Base-by-base conservation (phyloP, 2,888 invertebrate genomes). In the Drosophila atroscutellata region DNA sequence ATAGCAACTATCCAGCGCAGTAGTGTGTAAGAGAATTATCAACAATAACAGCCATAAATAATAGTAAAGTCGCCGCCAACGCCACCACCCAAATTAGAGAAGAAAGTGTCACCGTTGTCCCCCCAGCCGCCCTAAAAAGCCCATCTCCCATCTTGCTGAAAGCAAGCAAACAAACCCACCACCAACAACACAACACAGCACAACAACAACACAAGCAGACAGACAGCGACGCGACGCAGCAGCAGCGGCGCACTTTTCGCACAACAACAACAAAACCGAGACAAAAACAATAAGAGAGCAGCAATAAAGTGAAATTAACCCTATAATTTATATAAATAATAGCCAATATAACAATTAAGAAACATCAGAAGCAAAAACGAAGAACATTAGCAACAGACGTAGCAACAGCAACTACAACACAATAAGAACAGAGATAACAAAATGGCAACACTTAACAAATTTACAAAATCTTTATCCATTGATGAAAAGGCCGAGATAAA, bases 401-500 rank as follows among this genome's bases (percentile, higher is more conserved):
- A 56, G 15, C 56, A 64, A 61, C 37, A 65, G 50, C 34, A 68
- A 11, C 39, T 72, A 18, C 39, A 47, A 47, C 54, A 34, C 36
- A 54, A 54, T 24, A 67, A 34, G 64, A 75, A 55, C 50, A 39
- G 36, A 37, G 36, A 55, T 36, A 75, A 65, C 61, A 90, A 81
- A 80, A 91, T 89, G 90, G 90, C 92, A 86, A 79, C 91, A 68
- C 72, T 91, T 77, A 92, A 92, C 72, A 93, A 92, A 90, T 91
- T 93, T 68, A 91, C 91, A 69, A 93, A 93, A 90, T 92, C 90
- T 69, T 86, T 93, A 65, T 93, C 93, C 62, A 90, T 85, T 68
- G 96, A 96, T 91, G 96, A 97, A 94, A 94, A 95, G 87, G 93
- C 95, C 75, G 97, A 97, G 94, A 95, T 97, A 90, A 94, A 95